These are phyloP conservation scores for Parapristionchus giblindavisi DNA, from an alignment of 2,888 invertebrate genomes.

Conservation along the genomic window DNA sequence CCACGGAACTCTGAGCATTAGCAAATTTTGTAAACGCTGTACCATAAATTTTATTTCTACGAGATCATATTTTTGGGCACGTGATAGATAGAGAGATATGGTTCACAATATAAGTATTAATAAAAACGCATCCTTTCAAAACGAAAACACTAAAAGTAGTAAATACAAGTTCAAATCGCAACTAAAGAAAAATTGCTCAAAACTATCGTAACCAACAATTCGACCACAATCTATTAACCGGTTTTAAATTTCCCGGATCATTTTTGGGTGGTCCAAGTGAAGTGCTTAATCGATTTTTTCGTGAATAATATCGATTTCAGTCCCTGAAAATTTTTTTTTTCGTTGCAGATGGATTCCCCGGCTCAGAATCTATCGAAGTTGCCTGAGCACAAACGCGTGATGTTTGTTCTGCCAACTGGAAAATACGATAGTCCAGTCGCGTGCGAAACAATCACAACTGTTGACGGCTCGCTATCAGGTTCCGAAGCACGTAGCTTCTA, in stretches of 20 bases:
- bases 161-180: no score
- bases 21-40: no score
- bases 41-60: no score
- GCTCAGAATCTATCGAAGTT: conserved; percentile 35
- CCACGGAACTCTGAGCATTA: no score
- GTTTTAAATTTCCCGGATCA: not conserved
- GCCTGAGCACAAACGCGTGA: conserved; percentile 32
- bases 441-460: not conserved
- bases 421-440: not conserved
- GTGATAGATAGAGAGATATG: no score
- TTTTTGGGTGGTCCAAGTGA: not conserved
- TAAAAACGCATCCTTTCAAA: no score
- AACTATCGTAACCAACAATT: not conserved
- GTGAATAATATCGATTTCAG: not conserved
- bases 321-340: not conserved
- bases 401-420: conserved; percentile 28
- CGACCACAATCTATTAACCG: not conserved
- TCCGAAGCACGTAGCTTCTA: conserved; percentile 38
- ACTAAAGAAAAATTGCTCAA: no score
- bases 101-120: no score
- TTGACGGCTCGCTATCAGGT: conserved; percentile 18
- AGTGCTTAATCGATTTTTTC: conserved; percentile 23
- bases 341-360: conserved; percentile 21
- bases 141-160: not conserved
- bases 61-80: no score